Evolutionary conservation across 2,888 invertebrate genomes (phyloP).

Genomic region (Tethea ocularis): DNA sequence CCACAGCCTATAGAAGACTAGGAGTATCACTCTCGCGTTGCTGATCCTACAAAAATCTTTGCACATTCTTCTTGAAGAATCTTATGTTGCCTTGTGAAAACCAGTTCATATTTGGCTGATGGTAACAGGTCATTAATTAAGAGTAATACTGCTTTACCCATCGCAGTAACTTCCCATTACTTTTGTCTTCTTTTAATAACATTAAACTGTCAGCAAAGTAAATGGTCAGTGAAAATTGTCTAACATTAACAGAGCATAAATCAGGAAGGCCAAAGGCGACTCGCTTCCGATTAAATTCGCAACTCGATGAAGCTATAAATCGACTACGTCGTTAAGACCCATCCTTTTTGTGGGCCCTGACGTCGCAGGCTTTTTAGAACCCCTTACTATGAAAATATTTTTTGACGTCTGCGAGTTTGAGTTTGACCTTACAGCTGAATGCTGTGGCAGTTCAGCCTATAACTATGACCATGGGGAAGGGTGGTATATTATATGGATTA

Average conservation of each 20-base stretch:
- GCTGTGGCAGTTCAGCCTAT: not conserved
- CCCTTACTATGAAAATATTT: not conserved
- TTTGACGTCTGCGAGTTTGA: not conserved
- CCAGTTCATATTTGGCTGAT: no score
- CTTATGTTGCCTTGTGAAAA: no score
- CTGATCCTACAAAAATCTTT: no score
- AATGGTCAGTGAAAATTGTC: slow-evolving; percentile 8
- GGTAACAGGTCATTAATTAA: not conserved
- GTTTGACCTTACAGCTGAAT: not conserved
- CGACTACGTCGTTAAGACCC: slow-evolving; percentile 27
- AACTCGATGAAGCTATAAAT: slow-evolving; percentile 35
- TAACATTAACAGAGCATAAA: slow-evolving; percentile 24
- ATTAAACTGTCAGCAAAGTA: not conserved
- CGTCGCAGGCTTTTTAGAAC: not conserved
- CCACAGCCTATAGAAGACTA: no score
- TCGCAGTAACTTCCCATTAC: not conserved
- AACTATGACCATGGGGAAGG: no score
- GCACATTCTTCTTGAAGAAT: no score
- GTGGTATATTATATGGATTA: no score
- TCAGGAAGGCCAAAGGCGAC: slow-evolving; percentile 24
- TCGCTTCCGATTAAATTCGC: slow-evolving; percentile 34
- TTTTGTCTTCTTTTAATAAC: slow-evolving; percentile 4
- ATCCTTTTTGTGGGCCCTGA: not conserved
- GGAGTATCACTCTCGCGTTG: no score
- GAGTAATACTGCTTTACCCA: not conserved